Conservation (phyloP, 2,113 vertebrate species). For the Elachura formosa region DNA sequence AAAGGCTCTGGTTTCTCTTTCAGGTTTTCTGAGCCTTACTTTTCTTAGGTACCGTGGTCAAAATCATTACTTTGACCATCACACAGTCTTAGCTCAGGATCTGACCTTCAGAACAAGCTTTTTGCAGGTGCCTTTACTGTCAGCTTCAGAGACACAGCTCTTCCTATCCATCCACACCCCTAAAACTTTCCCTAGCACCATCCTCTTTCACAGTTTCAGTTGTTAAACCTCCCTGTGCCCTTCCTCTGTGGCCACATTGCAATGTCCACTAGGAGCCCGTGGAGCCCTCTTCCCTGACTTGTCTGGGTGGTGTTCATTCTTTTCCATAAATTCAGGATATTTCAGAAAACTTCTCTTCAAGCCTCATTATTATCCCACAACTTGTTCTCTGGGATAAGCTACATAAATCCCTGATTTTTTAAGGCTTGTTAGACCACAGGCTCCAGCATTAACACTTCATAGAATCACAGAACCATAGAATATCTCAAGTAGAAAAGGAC, state of each 20-base stretch:
- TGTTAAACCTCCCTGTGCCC: neutral
- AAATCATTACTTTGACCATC: neutral
- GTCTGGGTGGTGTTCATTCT: neutral
- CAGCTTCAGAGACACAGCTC: neutral
- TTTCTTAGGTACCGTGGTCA: neutral
- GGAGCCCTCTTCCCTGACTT: neutral
- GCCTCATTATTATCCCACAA: neutral
- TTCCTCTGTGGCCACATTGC: accelerated
- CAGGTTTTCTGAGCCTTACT: neutral
- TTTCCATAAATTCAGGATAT: neutral
- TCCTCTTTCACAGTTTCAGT: neutral
- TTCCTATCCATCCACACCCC: neutral
- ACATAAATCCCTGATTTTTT: neutral
- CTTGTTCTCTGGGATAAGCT: neutral
- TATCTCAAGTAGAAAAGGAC: neutral
- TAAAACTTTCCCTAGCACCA: neutral
- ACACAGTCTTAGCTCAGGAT: neutral
- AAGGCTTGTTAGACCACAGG: neutral
- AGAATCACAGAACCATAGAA: neutral
- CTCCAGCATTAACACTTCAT: neutral
- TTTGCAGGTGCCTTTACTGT: neutral
- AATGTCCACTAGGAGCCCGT: neutral
- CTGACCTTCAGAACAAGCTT: neutral
- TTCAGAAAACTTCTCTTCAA: neutral
- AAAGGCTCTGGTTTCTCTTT: neutral